Conservation (phyloP, 2,797 vertebrate species). For the Lutjanus argentimaculatus region DNA sequence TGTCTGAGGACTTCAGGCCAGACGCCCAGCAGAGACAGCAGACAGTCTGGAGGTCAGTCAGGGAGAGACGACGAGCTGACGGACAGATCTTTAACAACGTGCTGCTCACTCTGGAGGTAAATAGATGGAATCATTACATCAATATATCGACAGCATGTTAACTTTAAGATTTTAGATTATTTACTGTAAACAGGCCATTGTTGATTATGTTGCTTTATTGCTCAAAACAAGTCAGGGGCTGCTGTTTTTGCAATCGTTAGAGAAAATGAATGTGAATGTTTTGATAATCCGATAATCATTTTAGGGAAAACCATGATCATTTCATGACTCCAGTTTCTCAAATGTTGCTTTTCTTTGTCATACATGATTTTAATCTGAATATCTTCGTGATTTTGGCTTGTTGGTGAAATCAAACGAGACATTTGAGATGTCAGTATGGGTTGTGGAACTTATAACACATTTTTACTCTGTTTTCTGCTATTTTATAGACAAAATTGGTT, state of each 20-base stretch:
- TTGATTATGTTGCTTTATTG: neutral
- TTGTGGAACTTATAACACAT: too few relatives aligned
- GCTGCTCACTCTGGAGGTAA: slow-evolving; percentile 33
- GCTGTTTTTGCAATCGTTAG: neutral
- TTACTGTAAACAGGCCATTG: neutral
- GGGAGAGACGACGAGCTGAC: slow-evolving; percentile 23
- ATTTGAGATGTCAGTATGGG: neutral
- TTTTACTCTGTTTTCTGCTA: too few relatives aligned
- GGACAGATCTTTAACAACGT: neutral
- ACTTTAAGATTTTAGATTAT: neutral
- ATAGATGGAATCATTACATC: neutral
- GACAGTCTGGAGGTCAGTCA: slow-evolving; percentile 66
- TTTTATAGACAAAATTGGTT: too few relatives aligned
- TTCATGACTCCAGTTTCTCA: neutral
- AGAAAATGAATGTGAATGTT: too few relatives aligned
- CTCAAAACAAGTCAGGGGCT: neutral
- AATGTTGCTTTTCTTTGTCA: neutral
- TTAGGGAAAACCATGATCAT: too few relatives aligned
- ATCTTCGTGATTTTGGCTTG: neutral
- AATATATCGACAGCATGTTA: neutral
- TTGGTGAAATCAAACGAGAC: neutral
- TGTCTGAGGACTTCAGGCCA: slow-evolving; percentile 41
- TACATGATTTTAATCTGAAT: neutral
- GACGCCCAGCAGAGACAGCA: slow-evolving; percentile 39
- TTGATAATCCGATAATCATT: too few relatives aligned